Conservation (phyloP, 2,888 invertebrate genomes). For the Carabus problematicus region DNA sequence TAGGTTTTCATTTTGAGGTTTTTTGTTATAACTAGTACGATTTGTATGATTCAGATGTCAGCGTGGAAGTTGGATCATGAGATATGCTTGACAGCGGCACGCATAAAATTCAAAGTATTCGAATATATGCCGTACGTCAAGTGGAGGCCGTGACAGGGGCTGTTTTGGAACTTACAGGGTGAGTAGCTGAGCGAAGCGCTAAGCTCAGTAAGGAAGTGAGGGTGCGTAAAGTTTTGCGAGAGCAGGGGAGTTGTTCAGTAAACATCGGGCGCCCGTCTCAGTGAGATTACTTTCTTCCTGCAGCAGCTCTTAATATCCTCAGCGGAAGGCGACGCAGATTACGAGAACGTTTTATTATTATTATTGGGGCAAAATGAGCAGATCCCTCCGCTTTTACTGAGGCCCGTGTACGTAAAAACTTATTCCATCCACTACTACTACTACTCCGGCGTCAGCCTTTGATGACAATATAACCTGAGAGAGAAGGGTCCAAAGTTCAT, state of each 20-base stretch:
- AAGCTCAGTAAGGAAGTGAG: too few species aligned
- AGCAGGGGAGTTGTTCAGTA: not conserved
- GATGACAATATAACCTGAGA: too few species aligned
- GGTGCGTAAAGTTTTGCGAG: too few species aligned
- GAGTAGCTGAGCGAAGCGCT: not conserved
- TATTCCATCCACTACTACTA: too few species aligned
- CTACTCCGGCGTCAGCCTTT: too few species aligned
- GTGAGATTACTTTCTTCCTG: slow-evolving; percentile 16
- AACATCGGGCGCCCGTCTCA: slow-evolving; percentile 8
- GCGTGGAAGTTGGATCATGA: slow-evolving; percentile 5
- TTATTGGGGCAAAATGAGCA: not conserved
- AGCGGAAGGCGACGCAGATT: slow-evolving; percentile 12
- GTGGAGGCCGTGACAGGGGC: not conserved
- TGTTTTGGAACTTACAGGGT: not conserved
- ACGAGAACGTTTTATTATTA: slow-evolving; percentile 16
- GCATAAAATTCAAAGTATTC: slow-evolving; percentile 19
- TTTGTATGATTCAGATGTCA: slow-evolving; percentile 19
- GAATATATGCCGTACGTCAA: slow-evolving; percentile 7
- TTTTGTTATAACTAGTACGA: slow-evolving; percentile 11
- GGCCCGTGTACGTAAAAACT: too few species aligned
- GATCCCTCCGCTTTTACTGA: too few species aligned
- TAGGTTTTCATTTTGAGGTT: not conserved
- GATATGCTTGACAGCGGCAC: slow-evolving; percentile 2
- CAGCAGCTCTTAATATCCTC: slow-evolving; percentile 7
- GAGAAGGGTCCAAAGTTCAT: too few species aligned